Conservation (phyloP, 2,113 vertebrate genomes). For the Phoxinus phoxinus region DNA sequence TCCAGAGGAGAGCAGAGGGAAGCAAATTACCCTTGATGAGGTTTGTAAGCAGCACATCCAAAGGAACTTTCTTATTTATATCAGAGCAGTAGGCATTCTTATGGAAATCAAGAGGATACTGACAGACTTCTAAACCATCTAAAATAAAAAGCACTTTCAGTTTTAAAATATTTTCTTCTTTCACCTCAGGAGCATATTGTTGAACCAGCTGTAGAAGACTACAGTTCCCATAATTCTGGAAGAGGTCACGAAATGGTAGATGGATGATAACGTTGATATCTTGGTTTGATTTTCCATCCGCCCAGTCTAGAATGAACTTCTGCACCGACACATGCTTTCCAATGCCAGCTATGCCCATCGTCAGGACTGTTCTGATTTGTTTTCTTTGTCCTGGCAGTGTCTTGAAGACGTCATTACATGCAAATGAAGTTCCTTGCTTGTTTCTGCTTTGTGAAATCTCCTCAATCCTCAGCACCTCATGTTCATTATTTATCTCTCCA, state of each 20-base stretch:
- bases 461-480: conserved; percentile 31
- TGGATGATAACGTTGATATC: background rate
- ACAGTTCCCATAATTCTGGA: background rate
- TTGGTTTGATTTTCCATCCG: background rate
- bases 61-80: background rate
- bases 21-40: conserved; percentile 33
- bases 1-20: conserved; percentile 23
- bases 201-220: conserved; percentile 7
- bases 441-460: background rate
- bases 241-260: background rate
- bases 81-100: background rate
- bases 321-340: conserved; percentile 3
- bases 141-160: conserved; percentile 15
- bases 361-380: background rate
- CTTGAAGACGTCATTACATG: conserved; percentile 29
- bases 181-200: background rate
- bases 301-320: conserved; percentile 25
- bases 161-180: background rate
- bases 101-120: conserved; percentile 27
- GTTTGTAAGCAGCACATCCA: conserved; percentile 30
- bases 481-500: background rate
- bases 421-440: background rate
- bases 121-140: conserved; percentile 17
- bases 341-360: conserved; percentile 25
- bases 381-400: background rate